These are phyloP conservation scores for Panagrolaimus sp. DNA, from an alignment of 1,140 invertebrate genomes.

Conservation along the genomic window DNA sequence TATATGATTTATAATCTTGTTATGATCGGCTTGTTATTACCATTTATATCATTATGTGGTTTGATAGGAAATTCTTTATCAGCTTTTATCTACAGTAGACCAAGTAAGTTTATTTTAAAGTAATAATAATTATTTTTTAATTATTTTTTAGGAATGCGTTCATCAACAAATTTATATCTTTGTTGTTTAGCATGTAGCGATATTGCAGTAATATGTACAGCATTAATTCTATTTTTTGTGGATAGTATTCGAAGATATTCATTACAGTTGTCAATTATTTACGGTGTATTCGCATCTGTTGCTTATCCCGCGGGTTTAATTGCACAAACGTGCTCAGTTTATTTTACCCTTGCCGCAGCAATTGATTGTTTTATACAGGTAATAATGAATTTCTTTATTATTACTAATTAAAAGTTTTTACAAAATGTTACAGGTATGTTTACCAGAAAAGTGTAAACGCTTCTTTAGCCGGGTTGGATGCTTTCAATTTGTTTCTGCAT, in stretches of 20 bases:
- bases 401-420: conserved; percentile 13
- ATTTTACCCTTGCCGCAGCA: conserved; percentile 53
- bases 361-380: conserved; percentile 57
- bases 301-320: conserved; percentile 56
- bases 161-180: conserved; percentile 52
- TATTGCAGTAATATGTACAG: conserved; percentile 47
- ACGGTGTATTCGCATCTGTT: conserved; percentile 37
- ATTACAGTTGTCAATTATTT: conserved; percentile 40
- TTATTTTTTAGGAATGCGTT: conserved; percentile 44
- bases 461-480: conserved; percentile 27
- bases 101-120: conserved; percentile 30
- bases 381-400: not conserved
- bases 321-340: conserved; percentile 57
- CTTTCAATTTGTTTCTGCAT: conserved; percentile 21
- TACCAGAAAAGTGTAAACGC: conserved; percentile 28
- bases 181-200: conserved; percentile 51
- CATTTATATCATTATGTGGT: conserved; percentile 46
- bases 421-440: conserved; percentile 39
- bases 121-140: not conserved
- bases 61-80: conserved; percentile 49
- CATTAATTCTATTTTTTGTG: conserved; percentile 52
- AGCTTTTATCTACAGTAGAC: conserved; percentile 50
- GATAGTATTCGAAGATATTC: conserved; percentile 53
- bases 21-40: conserved; percentile 47
- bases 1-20: conserved; percentile 48